Conservation (phyloP, 2,797 vertebrate genomes). For the Meriones psammophilus region DNA sequence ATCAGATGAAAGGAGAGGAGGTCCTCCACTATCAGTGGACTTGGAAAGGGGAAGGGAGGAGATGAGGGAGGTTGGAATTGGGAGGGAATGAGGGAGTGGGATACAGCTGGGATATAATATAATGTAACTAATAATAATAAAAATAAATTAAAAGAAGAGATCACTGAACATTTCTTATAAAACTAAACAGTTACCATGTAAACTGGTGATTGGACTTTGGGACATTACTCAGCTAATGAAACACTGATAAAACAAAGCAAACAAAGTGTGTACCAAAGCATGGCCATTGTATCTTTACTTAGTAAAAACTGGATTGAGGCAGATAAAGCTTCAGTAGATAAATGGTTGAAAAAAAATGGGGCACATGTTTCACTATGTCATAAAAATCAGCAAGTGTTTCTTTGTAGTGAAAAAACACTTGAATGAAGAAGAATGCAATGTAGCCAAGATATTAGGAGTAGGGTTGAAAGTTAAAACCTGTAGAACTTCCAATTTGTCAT, state of each 20-base stretch:
- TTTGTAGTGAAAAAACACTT: background rate
- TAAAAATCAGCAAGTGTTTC: too few species aligned
- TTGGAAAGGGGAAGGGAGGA: too few species aligned
- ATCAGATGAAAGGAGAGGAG: too few species aligned
- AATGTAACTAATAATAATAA: too few species aligned
- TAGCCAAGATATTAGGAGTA: too few species aligned
- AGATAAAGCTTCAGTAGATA: background rate
- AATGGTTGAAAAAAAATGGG: background rate
- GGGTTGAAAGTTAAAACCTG: background rate
- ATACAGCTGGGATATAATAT: too few species aligned
- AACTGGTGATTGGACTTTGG: background rate
- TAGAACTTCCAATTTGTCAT: background rate
- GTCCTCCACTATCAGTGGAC: too few species aligned
- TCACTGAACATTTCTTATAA: background rate
- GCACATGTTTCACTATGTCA: too few species aligned
- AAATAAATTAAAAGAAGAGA: too few species aligned
- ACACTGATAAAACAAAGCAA: background rate
- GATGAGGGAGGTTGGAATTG: too few species aligned
- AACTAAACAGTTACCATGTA: background rate
- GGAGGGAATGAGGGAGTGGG: too few species aligned
- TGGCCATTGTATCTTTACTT: background rate
- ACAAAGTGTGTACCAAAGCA: background rate
- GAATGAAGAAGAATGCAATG: too few species aligned
- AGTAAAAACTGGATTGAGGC: background rate
- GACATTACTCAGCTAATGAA: background rate